These are phyloP conservation scores for Drosophila ironensis DNA, from an alignment of 1,140 invertebrate species.

Conservation along the genomic window DNA sequence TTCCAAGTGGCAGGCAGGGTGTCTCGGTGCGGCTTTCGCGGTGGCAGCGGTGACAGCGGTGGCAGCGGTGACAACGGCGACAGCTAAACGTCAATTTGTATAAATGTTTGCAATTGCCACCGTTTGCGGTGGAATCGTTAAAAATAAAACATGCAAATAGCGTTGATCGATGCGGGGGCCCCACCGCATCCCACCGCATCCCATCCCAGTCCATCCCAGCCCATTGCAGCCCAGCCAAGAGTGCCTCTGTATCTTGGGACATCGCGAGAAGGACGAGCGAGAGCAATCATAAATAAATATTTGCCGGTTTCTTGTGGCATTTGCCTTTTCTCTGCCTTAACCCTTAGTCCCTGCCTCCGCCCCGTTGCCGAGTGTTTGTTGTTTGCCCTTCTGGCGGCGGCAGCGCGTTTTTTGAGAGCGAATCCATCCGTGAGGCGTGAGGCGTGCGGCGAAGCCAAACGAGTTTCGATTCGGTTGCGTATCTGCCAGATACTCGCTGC, in stretches of 20 bases:
- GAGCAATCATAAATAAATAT: slow-evolving; percentile 64
- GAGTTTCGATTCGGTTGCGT: slow-evolving; percentile 37
- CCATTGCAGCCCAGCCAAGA: background rate
- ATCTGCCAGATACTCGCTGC: slow-evolving; percentile 43
- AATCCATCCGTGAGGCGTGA: background rate
- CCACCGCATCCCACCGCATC: no score
- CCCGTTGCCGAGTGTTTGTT: background rate
- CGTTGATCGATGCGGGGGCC: slow-evolving; percentile 16
- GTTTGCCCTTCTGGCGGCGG: slow-evolving; percentile 9
- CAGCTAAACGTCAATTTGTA: slow-evolving; percentile 68
- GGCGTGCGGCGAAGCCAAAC: slow-evolving; percentile 22
- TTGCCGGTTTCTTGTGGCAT: slow-evolving; percentile 21
- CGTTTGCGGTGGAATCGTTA: slow-evolving; percentile 41
- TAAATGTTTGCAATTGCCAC: slow-evolving; percentile 62
- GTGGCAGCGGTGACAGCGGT: slow-evolving; percentile 57
- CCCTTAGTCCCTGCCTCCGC: no score
- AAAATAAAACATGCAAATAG: slow-evolving; percentile 42
- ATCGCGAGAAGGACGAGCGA: background rate
- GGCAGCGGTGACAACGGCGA: slow-evolving; percentile 61
- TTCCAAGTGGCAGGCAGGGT: slow-evolving; percentile 9
- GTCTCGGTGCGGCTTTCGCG: slow-evolving; percentile 35
- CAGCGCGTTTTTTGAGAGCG: slow-evolving; percentile 38
- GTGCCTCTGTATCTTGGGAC: background rate
- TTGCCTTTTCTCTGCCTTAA: slow-evolving; percentile 29
- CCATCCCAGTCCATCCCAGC: no score